Evolutionary conservation across 2,888 invertebrate species (phyloP), one percentile per base, ranked within the genome.

Genomic region (Drosophila lacicola): DNA sequence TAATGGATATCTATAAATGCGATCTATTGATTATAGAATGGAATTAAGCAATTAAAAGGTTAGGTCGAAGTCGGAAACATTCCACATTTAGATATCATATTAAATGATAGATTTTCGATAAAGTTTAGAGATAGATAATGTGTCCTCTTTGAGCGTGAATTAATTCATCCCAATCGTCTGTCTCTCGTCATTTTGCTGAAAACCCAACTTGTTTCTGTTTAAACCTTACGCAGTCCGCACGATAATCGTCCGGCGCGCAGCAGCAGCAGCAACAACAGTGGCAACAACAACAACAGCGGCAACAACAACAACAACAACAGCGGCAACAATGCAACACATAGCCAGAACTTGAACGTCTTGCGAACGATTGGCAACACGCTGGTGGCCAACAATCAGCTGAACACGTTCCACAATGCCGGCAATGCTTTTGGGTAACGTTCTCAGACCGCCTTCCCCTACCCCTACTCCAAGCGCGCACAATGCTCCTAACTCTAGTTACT

Each of bases 281-380:
- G 6, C 34, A 91, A 70, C 77, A 80, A 70, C 64, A 42, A 39
- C 8, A 41, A 49, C 49, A 86, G 73, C 67, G 82, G 74, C 75
- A 82, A 74, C 63, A 86, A 44, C 42, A 41, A 21, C 54, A 66
- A 37, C 58, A 90, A 78, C 65, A 90, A 74, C 78, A 79, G 68
- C 70, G 82, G 60, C 69, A 88, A 85, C 78, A 90, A 84, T 75
- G 60, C 77, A 39, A 80, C 72, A 55, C 88, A 84, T 61, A 86
- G 87, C 74, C 92, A 88, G 70, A 92, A 91, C 74, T 80, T 91
- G 82, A 91, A 92, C 88, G 92, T 92, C 65, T 86, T 93, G 79
- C 90, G 92, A 78, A 92, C 92, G 66, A 92, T 92, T 88, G 92
- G 92, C 81, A 92, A 92, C 80, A 91, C 91, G 68, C 88, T 92